Conservation (phyloP, 2,888 invertebrate species). For the Scaptomyza polygonia region DNA sequence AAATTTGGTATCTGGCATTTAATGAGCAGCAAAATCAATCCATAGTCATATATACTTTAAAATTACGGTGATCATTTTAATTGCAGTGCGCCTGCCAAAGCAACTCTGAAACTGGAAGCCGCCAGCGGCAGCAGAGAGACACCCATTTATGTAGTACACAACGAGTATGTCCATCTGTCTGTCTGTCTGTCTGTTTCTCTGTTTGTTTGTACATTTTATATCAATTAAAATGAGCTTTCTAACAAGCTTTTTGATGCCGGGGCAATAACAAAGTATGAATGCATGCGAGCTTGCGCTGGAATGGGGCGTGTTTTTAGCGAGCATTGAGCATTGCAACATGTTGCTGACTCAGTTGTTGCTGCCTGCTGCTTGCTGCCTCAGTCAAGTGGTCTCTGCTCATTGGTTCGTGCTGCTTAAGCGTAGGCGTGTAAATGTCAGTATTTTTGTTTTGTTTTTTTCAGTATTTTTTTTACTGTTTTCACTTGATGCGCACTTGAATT, state of each 20-base stretch:
- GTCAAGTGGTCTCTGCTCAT: slow-evolving; percentile 58
- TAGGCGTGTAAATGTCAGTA: slow-evolving; percentile 60
- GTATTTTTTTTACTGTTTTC: slow-evolving; percentile 23
- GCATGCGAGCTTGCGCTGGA: slow-evolving; percentile 27
- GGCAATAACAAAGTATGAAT: slow-evolving; percentile 22
- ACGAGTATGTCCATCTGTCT: slow-evolving; percentile 1
- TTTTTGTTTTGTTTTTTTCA: slow-evolving; percentile 13
- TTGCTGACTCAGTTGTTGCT: slow-evolving; percentile 44
- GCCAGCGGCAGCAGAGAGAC: slow-evolving; percentile 6
- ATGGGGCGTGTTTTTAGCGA: slow-evolving; percentile 57
- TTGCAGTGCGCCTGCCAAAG: slow-evolving; percentile 75
- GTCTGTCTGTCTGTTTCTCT: slow-evolving; percentile 8
- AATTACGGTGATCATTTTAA: slow-evolving; percentile 79
- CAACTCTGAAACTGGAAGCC: slow-evolving; percentile 33
- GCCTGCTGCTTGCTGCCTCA: slow-evolving; percentile 8
- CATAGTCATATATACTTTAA: slow-evolving; percentile 58
- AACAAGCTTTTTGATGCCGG: slow-evolving; percentile 45
- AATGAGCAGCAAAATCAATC: slow-evolving; percentile 56
- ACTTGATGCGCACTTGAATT: slow-evolving; percentile 50
- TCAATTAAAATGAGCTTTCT: slow-evolving; percentile 65
- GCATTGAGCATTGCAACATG: slow-evolving; percentile 62
- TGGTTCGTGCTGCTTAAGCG: slow-evolving; percentile 54
- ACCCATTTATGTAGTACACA: slow-evolving; percentile 6
- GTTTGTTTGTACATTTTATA: slow-evolving; percentile 46
- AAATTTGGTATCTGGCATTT: slow-evolving; percentile 67